Evolutionary conservation across 35 echinoderm and acorn worm species (phyloP).

Genomic region (Heliocidaris tuberculata): DNA sequence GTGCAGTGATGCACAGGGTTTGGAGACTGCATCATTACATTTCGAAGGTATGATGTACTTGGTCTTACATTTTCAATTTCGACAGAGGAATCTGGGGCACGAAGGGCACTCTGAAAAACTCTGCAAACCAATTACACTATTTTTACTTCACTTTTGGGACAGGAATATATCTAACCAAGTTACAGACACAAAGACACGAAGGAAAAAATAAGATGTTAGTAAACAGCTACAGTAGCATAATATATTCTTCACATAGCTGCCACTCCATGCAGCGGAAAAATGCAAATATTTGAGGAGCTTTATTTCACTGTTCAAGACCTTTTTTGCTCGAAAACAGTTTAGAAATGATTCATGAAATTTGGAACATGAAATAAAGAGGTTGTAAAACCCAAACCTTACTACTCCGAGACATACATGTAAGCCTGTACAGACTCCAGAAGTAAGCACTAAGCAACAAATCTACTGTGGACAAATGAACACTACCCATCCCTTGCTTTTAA

Average conservation of each 20-base stretch:
- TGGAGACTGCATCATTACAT: not conserved
- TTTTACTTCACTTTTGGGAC: not conserved
- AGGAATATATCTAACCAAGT: not conserved
- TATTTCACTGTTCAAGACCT: not conserved
- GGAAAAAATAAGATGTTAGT: not conserved
- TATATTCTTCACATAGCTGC: not conserved
- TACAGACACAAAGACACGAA: not conserved
- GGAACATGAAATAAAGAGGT: not conserved
- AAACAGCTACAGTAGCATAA: not conserved
- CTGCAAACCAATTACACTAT: not conserved
- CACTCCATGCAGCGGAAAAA: not conserved
- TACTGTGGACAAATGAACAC: too few relatives aligned
- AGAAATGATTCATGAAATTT: not conserved
- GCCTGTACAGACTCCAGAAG: too few relatives aligned
- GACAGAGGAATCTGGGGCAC: not conserved
- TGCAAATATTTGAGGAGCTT: too few relatives aligned
- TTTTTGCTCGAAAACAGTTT: not conserved
- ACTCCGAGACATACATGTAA: too few relatives aligned
- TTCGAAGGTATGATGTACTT: not conserved
- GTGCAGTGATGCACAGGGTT: not conserved
- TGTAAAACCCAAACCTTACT: too few relatives aligned
- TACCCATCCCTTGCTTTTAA: too few relatives aligned
- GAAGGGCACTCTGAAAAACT: not conserved
- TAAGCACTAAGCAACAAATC: too few relatives aligned
- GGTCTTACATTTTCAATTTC: not conserved